These are phyloP conservation scores for Blomia tropicalis DNA, from an alignment of 2,888 invertebrate species.

Conservation along the genomic window DNA sequence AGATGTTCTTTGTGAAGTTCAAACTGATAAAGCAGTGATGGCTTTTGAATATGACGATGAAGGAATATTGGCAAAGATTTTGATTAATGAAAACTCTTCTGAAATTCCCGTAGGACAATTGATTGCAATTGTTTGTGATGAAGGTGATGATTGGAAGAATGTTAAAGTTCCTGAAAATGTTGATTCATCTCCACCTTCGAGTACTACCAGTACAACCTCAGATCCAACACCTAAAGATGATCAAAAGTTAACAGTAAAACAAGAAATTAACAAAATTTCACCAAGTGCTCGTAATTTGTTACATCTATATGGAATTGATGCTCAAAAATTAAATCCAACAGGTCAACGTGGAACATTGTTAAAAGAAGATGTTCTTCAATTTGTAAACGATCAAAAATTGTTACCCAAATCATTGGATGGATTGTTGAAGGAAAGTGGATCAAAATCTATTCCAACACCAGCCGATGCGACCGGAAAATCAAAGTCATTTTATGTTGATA, in stretches of 20 bases:
- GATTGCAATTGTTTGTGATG: slow-evolving; percentile 47
- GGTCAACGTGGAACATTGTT: slow-evolving; percentile 47
- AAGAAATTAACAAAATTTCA: slow-evolving; percentile 34
- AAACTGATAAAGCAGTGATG: slow-evolving; percentile 50
- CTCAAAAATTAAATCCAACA: slow-evolving; percentile 40
- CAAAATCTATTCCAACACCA: neutral
- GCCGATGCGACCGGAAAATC: slow-evolving; percentile 20
- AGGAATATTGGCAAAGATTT: slow-evolving; percentile 46
- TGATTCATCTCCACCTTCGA: slow-evolving; percentile 6
- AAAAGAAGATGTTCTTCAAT: slow-evolving; percentile 44
- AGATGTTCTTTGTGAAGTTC: slow-evolving; percentile 48
- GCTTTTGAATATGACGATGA: slow-evolving; percentile 47
- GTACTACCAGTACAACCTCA: neutral
- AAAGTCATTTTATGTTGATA: slow-evolving; percentile 38
- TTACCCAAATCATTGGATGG: slow-evolving; percentile 33
- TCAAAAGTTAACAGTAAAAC: neutral
- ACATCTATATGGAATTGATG: slow-evolving; percentile 43
- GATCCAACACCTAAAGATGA: neutral
- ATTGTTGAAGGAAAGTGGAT: neutral
- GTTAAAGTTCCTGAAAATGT: slow-evolving; percentile 35
- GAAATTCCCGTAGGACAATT: slow-evolving; percentile 41
- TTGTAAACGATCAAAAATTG: slow-evolving; percentile 39
- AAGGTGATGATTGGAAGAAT: slow-evolving; percentile 46
- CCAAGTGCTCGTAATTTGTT: slow-evolving; percentile 47
- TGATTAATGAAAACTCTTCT: slow-evolving; percentile 43